These are phyloP conservation scores for Fukomys damarensis DNA, from an alignment of 2,113 vertebrate genomes.

Conservation along the genomic window DNA sequence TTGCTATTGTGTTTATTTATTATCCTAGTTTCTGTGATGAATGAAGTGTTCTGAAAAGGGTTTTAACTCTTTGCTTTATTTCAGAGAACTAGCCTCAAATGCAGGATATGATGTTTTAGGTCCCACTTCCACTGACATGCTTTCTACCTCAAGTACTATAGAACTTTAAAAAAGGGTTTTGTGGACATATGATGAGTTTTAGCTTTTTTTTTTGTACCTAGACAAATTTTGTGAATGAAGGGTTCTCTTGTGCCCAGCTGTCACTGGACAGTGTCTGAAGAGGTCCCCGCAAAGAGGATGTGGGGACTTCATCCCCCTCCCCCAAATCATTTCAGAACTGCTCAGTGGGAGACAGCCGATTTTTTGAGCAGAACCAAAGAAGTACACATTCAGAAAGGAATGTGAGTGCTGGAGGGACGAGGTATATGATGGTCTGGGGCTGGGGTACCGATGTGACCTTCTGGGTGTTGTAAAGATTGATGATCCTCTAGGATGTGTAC, in stretches of 20 bases:
- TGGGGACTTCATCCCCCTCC: not conserved
- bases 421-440: not conserved
- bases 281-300: not conserved
- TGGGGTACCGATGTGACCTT: not conserved
- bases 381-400: not conserved
- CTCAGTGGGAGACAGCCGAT: not conserved
- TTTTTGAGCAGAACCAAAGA: not conserved
- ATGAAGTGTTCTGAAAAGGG: not conserved
- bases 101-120: not conserved
- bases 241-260: not conserved
- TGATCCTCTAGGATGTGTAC: not conserved
- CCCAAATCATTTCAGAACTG: not conserved
- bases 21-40: not conserved
- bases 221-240: not conserved
- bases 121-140: not conserved
- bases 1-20: slow-evolving; percentile 33
- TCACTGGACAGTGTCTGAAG: not conserved
- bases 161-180: not conserved
- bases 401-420: not conserved
- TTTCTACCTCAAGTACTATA: not conserved
- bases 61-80: not conserved
- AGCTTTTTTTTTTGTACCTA: not conserved
- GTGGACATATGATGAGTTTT: not conserved
- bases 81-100: not conserved
- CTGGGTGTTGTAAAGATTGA: not conserved